phyloP scores from a whole-genome alignment of 2,113 vertebrate genomes.

The Oryzias woworae region DNA sequence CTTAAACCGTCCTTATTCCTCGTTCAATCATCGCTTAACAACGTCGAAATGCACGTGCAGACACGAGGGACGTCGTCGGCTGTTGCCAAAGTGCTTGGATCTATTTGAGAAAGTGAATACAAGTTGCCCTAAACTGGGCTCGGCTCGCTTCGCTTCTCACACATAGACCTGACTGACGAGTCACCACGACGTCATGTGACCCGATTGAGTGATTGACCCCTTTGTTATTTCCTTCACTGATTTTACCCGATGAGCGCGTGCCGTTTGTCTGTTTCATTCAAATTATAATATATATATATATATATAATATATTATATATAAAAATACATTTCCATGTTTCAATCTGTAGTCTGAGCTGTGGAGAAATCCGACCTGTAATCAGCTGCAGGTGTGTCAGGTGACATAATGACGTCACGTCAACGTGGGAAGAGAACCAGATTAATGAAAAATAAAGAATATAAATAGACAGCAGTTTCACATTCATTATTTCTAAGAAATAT shows the following conservation, averaged over 20 bases:
- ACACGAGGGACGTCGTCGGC: not conserved
- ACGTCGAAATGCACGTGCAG: not conserved
- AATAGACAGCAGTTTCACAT: not conserved
- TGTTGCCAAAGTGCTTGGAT: not conserved
- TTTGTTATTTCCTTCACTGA: not conserved
- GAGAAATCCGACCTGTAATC: too few relatives aligned
- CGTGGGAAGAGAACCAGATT: not conserved
- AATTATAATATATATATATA: too few relatives aligned
- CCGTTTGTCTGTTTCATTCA: not conserved
- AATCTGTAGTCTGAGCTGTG: too few relatives aligned
- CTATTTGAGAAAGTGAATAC: not conserved
- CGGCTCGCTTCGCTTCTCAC: not conserved
- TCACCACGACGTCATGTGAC: conserved; percentile 37
- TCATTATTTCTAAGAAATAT: too few relatives aligned
- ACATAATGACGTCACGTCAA: too few relatives aligned
- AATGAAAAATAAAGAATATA: not conserved
- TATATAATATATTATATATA: too few relatives aligned
- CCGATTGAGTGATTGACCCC: not conserved
- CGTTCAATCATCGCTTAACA: too few relatives aligned
- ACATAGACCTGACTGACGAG: conserved; percentile 5
- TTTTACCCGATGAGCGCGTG: not conserved
- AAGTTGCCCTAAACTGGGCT: not conserved
- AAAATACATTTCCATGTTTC: too few relatives aligned
- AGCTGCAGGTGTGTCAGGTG: too few relatives aligned
- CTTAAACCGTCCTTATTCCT: too few relatives aligned